Base-by-base conservation (phyloP, 2,888 invertebrate species). In the Drosophila robusta region DNA sequence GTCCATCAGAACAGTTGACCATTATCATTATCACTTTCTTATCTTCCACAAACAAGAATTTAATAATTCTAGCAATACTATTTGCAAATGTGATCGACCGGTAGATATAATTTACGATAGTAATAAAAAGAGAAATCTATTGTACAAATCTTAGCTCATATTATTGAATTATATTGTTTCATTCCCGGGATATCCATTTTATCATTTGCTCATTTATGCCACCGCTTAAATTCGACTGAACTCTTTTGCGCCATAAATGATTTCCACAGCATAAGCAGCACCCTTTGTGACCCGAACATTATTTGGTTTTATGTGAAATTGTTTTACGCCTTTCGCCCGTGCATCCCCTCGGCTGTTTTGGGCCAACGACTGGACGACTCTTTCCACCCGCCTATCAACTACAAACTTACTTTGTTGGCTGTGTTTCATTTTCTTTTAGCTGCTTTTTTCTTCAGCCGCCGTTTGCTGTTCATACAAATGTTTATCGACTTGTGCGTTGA, bases 401-500 rank as follows among this genome's bases (percentile, higher is more conserved):
- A 72, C 44, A 61, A 70, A 78, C 56, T 58, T 75, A 51, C 69
- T 70, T 71, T 60, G 52, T 68, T 70, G 67, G 65, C 71, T 63
- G 64, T 70, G 61, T 76, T 69, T 66, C 66, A 54, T 60, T 70
- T 79, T 78, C 55, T 46, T 46, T 66, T 18, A 38, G 45, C 29
- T 12, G 52, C n/a, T 36, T 55, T 9, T 16, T 12, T 29, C 50
- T 29, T 22, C 44, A 18, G 12, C 38, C 38, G 39, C 34, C 39
- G 57, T 62, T 71, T 63, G 69, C 69, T 75, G 80, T 79, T 80
- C 81, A 64, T 84, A 80, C 80, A 78, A 77, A 86, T 84, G 77
- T 74, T 84, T 89, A 84, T 87, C 85, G 81, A 80, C 71, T 87
- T 89, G 77, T 79, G 77, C 87, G 75, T 84, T 89, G 77, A 87